Evolutionary conservation across 1,140 invertebrate species (phyloP).

Genomic region (Hyles vespertilio): DNA sequence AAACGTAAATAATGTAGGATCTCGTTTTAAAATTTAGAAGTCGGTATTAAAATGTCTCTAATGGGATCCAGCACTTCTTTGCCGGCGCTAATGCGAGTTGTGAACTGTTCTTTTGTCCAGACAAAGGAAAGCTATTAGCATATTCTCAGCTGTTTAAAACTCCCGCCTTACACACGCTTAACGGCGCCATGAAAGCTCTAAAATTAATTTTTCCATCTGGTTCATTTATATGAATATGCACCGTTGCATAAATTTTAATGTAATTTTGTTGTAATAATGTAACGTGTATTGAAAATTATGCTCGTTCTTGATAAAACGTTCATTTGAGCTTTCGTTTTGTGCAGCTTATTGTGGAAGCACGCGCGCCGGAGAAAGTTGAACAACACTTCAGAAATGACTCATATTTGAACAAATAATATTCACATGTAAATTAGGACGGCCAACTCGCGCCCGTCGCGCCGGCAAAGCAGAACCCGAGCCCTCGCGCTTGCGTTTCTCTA

Average conservation of each 20-base stretch:
- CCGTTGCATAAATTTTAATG: no score
- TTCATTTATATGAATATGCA: no score
- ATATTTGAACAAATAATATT: slow-evolving; percentile 64
- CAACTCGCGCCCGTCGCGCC: no score
- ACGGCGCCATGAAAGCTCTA: background rate
- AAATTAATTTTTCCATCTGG: background rate
- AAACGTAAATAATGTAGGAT: no score
- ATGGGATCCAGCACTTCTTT: slow-evolving; percentile 23
- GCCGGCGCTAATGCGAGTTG: slow-evolving; percentile 34
- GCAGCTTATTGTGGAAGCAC: slow-evolving; percentile 50
- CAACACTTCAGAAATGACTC: slow-evolving; percentile 55
- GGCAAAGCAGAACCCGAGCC: slow-evolving; percentile 20
- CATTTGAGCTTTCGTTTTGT: slow-evolving; percentile 18
- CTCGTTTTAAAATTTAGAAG: no score
- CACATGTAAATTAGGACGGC: slow-evolving; percentile 56
- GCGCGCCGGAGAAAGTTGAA: slow-evolving; percentile 57
- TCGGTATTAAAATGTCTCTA: slow-evolving; percentile 8
- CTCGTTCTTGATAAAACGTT: background rate
- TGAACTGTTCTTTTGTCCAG: slow-evolving; percentile 32
- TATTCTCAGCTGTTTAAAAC: slow-evolving; percentile 22
- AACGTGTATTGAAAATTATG: no score
- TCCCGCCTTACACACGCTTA: background rate
- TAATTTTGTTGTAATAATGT: no score
- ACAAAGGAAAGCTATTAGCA: slow-evolving; percentile 31
- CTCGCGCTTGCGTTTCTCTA: slow-evolving; percentile 31